A percentile compares a stretch with the other conserved stretches of the same genome.
phyloP scores from a whole-genome alignment of 1,140 invertebrate species.

The Penaeus japonicus region DNA sequence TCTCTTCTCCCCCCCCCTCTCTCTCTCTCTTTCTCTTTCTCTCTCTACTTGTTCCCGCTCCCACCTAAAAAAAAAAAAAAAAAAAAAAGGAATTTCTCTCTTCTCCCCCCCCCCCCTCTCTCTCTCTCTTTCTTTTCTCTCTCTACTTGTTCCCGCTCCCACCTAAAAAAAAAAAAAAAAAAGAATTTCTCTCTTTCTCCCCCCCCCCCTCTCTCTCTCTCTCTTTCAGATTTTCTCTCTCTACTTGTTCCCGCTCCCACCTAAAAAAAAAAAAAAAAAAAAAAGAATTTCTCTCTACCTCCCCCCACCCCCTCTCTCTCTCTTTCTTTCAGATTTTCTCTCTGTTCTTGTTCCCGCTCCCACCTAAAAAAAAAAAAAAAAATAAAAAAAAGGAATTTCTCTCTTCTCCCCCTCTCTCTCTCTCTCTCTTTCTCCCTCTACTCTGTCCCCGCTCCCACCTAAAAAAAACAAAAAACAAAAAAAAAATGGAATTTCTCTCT shows the following conservation, averaged over 20 bases:
- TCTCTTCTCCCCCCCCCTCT: not conserved
- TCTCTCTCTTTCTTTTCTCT: not conserved
- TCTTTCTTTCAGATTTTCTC: not conserved
- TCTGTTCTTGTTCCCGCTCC: not conserved
- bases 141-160: not conserved
- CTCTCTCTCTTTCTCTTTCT: not conserved
- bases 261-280: not conserved
- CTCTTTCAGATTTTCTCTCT: not conserved
- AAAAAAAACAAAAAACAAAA: conserved; percentile 62
- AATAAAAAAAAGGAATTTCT: no score
- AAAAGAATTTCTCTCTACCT: not conserved
- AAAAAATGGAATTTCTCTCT: not conserved
- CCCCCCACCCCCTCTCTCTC: no score
- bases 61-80: not conserved
- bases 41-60: not conserved
- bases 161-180: no score
- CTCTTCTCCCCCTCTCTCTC: not conserved
- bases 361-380: no score
- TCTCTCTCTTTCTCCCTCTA: not conserved
- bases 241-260: no score
- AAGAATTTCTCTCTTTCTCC: no score
- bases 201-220: not conserved
- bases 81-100: not conserved
- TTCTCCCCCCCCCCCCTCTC: not conserved
- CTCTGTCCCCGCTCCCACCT: conserved; percentile 51